phyloP scores from a whole-genome alignment of 2,113 vertebrate genomes.

The Collichthys lucidus region DNA sequence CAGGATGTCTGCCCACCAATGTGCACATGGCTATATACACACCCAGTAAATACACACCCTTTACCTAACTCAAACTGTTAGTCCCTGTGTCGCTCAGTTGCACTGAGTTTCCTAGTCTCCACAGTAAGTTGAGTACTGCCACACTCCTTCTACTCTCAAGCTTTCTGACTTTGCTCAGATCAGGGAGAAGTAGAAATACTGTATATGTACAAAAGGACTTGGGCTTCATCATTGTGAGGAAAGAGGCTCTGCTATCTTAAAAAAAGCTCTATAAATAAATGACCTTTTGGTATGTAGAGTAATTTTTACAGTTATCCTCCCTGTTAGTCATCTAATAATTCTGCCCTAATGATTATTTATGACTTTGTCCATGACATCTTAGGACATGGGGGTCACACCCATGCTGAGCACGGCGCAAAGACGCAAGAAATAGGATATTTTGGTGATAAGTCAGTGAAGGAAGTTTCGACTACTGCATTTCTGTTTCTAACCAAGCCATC shows the following conservation, averaged over 20 bases:
- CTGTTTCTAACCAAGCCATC: slow-evolving; percentile 3
- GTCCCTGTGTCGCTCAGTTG: not conserved
- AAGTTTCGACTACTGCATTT: slow-evolving; percentile 10
- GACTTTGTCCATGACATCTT: not conserved
- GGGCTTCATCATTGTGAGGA: not conserved
- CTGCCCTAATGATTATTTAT: not conserved
- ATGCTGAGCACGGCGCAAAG: not conserved
- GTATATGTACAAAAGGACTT: not conserved
- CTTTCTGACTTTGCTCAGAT: slow-evolving; percentile 46
- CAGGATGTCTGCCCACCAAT: not conserved
- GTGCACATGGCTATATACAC: slow-evolving; percentile 2
- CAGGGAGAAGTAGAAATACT: slow-evolving; percentile 4
- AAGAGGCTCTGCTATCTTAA: not conserved
- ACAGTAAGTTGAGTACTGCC: slow-evolving; percentile 19
- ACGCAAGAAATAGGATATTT: not conserved
- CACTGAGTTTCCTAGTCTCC: slow-evolving; percentile 26
- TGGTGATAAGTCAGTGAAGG: not conserved
- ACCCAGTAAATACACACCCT: not conserved
- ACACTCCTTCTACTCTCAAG: slow-evolving; percentile 60
- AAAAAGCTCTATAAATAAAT: not conserved
- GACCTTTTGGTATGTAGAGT: not conserved
- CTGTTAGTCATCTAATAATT: not conserved
- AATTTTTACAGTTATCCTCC: not conserved
- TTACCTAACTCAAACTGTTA: not conserved
- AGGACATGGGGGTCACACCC: not conserved